Percentiles rank a stretch among this genome's conserved stretches.
phyloP scores from a whole-genome alignment of 2,797 vertebrate species.

The Hirundo rustica region DNA sequence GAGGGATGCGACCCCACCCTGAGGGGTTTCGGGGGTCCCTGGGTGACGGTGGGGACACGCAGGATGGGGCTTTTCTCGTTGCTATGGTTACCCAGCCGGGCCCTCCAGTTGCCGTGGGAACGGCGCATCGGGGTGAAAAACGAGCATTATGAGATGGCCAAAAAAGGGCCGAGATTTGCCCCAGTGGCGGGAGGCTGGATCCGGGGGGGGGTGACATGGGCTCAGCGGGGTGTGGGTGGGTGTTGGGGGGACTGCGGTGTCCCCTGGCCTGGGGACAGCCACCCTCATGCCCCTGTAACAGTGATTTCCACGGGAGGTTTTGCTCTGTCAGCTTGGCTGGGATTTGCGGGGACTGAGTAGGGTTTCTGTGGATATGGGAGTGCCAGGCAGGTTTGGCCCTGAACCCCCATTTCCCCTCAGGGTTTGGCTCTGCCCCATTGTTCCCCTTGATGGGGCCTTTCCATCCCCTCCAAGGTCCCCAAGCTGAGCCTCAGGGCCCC shows the following conservation, averaged over 20 bases:
- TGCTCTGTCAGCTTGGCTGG: accelerated
- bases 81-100: conserved; percentile 77
- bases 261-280: background rate
- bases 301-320: accelerated
- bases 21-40: background rate
- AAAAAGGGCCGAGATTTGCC: background rate
- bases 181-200: accelerated
- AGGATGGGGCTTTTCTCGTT: conserved; percentile 72
- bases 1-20: background rate
- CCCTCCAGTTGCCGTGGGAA: conserved; percentile 84
- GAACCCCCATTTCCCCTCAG: accelerated
- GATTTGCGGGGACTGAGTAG: accelerated
- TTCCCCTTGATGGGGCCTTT: background rate
- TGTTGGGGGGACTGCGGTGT: background rate
- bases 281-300: accelerated
- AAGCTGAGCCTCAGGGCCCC: background rate
- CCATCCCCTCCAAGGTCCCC: background rate
- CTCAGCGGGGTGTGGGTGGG: background rate
- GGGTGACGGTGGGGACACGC: background rate
- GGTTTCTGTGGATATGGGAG: background rate
- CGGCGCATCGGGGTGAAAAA: conserved; percentile 50
- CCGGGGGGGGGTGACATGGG: accelerated
- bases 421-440: background rate
- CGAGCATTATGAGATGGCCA: background rate
- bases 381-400: background rate